Evolutionary conservation across 2,113 vertebrate genomes (phyloP), one percentile per base, ranked within the genome.

Genomic region (Delphinus delphis): DNA sequence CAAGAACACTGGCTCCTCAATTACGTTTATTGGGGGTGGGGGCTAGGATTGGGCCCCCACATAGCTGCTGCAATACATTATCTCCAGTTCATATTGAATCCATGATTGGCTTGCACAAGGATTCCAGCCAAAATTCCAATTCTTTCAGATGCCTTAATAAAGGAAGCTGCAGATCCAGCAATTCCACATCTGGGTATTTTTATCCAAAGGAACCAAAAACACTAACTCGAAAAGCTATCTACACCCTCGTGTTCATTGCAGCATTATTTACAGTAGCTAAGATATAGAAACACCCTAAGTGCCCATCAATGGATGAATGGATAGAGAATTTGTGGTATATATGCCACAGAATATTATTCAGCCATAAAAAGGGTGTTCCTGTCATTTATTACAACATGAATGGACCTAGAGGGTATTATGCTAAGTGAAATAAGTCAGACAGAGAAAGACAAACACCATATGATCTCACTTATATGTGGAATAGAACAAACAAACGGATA

Each of bases 111-210:
- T 94, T 86, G 5, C 12, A 70, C 10, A 80, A 93, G 67, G 47
- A 92, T 87, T 86, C 58, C 11, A 76, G 63, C 20, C 86, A 93
- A 95, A 89, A 71, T 92, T 86, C 73, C 88, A 87, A 9, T 83
- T 94, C 20, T 68, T 71, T 79, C 38, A 31, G 68, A 76, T 82
- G 17, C 28, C 77, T 94, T 86, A 58, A 33, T 89, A 81, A 62
- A 73, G 20, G 44, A 83, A 86, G 38, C 33, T 67, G 23, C 68
- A n/a, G 38, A 77, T 26, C 38, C 38, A 50, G 41, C 47, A 74
- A 90, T 68, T 65, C 60, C 55, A 94, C 25, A 63, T 68, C 31
- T 90, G 25, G 33, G 38, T 31, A 85, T 77, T 90, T 85, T 85
- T 68, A 90, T 70, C 50, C 15, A 2, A 70, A 68, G 62, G 38